Percentiles rank a stretch among this genome's conserved stretches.
These are phyloP conservation scores for Bufotes viridis DNA, from an alignment of 2,797 vertebrate species.

Conservation along the genomic window DNA sequence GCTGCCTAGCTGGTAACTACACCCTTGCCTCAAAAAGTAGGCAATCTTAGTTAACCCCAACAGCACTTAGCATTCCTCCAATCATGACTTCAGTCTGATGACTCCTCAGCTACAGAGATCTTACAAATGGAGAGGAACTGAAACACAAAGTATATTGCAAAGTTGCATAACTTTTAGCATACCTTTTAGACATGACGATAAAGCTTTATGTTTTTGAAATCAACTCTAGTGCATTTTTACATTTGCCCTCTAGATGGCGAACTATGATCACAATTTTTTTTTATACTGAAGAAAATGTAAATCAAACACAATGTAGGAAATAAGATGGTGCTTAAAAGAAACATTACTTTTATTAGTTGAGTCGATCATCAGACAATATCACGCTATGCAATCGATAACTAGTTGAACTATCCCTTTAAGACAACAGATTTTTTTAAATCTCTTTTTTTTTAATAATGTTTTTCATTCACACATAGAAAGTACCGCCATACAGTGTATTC, in stretches of 20 bases:
- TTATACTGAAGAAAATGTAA: background rate
- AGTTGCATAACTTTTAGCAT: no score
- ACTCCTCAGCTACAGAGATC: no score
- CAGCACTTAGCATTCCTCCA: no score
- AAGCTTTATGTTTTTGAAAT: background rate
- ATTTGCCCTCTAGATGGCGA: constrained; percentile 72
- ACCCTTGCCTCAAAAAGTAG: no score
- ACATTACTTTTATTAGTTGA: background rate
- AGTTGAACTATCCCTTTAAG: background rate
- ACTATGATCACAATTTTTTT: constrained; percentile 58
- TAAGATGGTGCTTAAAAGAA: background rate
- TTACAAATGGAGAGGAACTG: no score
- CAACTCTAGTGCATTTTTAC: constrained; percentile 1
- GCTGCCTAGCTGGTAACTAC: no score
- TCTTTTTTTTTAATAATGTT: background rate
- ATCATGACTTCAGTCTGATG: no score
- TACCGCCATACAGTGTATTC: constrained; percentile 6
- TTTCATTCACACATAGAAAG: constrained; percentile 6
- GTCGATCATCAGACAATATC: constrained; percentile 10
- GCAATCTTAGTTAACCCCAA: no score
- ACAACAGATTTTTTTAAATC: background rate
- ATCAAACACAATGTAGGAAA: background rate
- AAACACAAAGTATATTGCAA: no score
- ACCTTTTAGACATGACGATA: background rate
- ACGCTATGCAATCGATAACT: background rate